Evolutionary conservation across 2,888 invertebrate species (phyloP).

Genomic region (Pseudolycoriella hygida): DNA sequence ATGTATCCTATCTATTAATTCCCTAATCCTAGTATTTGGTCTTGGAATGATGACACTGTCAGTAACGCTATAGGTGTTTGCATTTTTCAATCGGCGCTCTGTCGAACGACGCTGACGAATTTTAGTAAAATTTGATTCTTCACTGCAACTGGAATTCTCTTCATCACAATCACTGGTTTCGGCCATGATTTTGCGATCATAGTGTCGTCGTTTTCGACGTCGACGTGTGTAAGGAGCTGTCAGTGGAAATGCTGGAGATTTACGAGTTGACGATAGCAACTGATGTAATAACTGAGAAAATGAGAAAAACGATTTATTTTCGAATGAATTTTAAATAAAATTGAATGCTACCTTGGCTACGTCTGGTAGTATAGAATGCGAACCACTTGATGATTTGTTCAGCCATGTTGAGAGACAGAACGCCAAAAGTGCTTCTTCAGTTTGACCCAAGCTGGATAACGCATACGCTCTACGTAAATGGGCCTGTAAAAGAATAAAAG

Average conservation of each 20-base stretch:
- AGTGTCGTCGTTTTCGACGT: neutral
- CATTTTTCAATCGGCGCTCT: too few relatives aligned
- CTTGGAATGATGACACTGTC: slow-evolving; percentile 13
- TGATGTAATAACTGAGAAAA: slow-evolving; percentile 11
- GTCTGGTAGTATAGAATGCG: slow-evolving; percentile 27
- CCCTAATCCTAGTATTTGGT: slow-evolving; percentile 20
- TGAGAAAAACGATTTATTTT: neutral
- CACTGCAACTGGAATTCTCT: slow-evolving; percentile 13
- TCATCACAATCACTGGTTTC: slow-evolving; percentile 15
- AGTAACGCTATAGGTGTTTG: neutral
- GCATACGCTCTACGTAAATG: slow-evolving; percentile 35
- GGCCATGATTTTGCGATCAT: neutral
- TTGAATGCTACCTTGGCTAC: slow-evolving; percentile 23
- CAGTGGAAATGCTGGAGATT: slow-evolving; percentile 3
- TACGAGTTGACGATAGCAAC: slow-evolving; percentile 10
- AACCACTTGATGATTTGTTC: slow-evolving; percentile 25
- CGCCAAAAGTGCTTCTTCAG: slow-evolving; percentile 35
- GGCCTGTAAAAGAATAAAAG: slow-evolving; percentile 23
- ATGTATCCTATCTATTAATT: slow-evolving; percentile 22
- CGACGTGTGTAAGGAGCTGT: slow-evolving; percentile 5
- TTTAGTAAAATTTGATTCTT: slow-evolving; percentile 9
- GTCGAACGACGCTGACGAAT: neutral
- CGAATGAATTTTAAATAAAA: too few relatives aligned
- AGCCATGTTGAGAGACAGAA: slow-evolving; percentile 34
- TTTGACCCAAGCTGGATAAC: slow-evolving; percentile 30